Evolutionary conservation across 2,888 invertebrate species (phyloP).

Genomic region (Eristalinus sepulchralis): DNA sequence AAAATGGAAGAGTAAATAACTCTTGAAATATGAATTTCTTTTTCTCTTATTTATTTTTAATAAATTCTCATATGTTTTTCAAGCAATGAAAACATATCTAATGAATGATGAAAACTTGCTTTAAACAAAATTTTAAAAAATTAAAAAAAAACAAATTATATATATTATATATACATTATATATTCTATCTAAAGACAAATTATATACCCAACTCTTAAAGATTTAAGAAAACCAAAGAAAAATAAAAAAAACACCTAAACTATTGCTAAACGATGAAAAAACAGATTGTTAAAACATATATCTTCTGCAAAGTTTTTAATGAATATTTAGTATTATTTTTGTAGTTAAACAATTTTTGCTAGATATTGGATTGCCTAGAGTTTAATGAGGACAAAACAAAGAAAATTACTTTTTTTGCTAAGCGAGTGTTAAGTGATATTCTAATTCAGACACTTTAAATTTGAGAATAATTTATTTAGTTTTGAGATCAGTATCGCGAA

Average conservation of each 20-base stretch:
- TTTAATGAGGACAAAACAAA: background rate
- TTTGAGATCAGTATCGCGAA: background rate
- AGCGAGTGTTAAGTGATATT: slow-evolving; percentile 3
- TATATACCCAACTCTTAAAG: slow-evolving; percentile 55
- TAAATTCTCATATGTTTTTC: slow-evolving; percentile 64
- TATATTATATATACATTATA: slow-evolving; percentile 57
- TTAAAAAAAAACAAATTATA: slow-evolving; percentile 15
- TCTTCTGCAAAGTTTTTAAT: slow-evolving; percentile 26
- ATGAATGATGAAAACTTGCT: slow-evolving; percentile 47
- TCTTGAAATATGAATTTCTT: slow-evolving; percentile 72
- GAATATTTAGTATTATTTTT: slow-evolving; percentile 12
- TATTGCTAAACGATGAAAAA: slow-evolving; percentile 29
- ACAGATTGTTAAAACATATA: slow-evolving; percentile 46
- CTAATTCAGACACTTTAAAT: background rate
- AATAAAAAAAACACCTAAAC: slow-evolving; percentile 28
- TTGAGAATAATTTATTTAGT: too few species aligned
- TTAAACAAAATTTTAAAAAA: slow-evolving; percentile 53
- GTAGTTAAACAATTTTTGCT: slow-evolving; percentile 12
- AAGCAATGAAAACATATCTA: slow-evolving; percentile 66
- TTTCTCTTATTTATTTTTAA: slow-evolving; percentile 40
- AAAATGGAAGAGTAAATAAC: too few species aligned
- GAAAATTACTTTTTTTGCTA: slow-evolving; percentile 14
- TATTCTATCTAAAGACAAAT: slow-evolving; percentile 44
- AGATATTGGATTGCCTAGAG: slow-evolving; percentile 34
- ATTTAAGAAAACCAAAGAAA: slow-evolving; percentile 26